Percentiles rank a stretch among this genome's conserved stretches.
phyloP scores from a whole-genome alignment of 2,113 vertebrate genomes.

The Solenodon paradoxus region DNA sequence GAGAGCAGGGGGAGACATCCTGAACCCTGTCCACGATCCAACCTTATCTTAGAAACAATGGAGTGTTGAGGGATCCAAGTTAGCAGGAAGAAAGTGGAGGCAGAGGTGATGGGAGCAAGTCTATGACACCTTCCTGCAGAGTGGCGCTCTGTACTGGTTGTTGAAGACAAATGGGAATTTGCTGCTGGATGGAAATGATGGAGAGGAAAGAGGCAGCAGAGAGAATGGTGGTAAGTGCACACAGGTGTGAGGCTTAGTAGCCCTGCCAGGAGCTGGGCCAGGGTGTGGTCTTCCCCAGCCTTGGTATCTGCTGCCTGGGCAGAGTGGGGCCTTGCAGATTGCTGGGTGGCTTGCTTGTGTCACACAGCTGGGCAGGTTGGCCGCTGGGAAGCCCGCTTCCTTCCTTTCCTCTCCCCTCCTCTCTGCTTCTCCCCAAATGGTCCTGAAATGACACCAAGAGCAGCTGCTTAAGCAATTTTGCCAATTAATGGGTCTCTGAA shows the following conservation, averaged over 20 bases:
- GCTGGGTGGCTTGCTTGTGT: slow-evolving; percentile 65
- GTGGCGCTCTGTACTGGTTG: not conserved
- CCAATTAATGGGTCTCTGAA: slow-evolving; percentile 87
- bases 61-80: not conserved
- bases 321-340: slow-evolving; percentile 4
- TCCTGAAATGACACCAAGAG: slow-evolving; percentile 84
- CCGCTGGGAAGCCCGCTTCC: slow-evolving; percentile 34
- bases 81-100: not conserved
- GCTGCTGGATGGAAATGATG: not conserved
- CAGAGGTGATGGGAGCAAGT: not conserved
- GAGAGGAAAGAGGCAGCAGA: not conserved
- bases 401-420: slow-evolving; percentile 23
- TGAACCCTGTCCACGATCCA: not conserved
- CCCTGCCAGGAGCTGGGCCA: accelerated
- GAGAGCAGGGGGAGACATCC: not conserved
- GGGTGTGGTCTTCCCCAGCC: accelerated
- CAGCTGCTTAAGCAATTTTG: slow-evolving; percentile 87
- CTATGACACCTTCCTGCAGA: not conserved
- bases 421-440: slow-evolving; percentile 80
- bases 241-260: not conserved
- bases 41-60: not conserved
- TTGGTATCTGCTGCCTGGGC: not conserved
- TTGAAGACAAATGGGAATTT: not conserved
- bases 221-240: not conserved
- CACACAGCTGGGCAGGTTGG: slow-evolving; percentile 53